Base-by-base conservation (phyloP, 2,113 vertebrate genomes). In the Phasianus colchicus region DNA sequence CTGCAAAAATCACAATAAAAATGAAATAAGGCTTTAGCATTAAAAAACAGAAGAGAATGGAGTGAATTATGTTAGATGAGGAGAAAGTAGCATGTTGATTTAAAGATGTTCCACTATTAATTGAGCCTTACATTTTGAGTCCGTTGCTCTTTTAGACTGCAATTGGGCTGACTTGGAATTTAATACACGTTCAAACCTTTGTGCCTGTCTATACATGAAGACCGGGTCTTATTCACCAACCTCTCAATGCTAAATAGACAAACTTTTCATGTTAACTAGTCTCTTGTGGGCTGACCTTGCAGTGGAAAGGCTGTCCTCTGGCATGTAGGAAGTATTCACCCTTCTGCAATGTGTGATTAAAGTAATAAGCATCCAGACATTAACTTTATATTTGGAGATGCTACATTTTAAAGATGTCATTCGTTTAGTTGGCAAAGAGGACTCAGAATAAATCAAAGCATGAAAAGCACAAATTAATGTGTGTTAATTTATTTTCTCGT, bases 361-460 rank as follows among this genome's bases (percentile, higher is more conserved):
- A 66, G 24, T 84, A 90, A 92, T 65, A 65, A 87, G 55, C 43
- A 86, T 38, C 30, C 25, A 82, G 20, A 16, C 30, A 89, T 75
- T 75, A 82, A 36, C 43, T 86, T 89, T 10, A 36, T 84, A 66
- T 34, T 76, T 48, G 38, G 43, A 58, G 30, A 55, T 50, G 73
- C 52, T 88, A 86, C 69, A 86, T 75, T 75, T 86, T 88, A 78
- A 65, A 57, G 70, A 79, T 78, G 38, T 43, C 4, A 3, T 21
- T 83, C 57, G 29, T 89, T 92, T 19, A 25, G 34, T n/a, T 84
- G 61, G 76, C 29, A 93, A 94, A 84, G 70, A 79, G 70, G 71
- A 61, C n/a, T 88, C 69, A 55, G 88, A 84, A 45, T 84, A 38
- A 83, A 80, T 83, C 63, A 52, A 72, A 74, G 17, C 34, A 61